Evolutionary conservation across 2,888 invertebrate species (phyloP).

Genomic region (Alviniconcha strummeri): DNA sequence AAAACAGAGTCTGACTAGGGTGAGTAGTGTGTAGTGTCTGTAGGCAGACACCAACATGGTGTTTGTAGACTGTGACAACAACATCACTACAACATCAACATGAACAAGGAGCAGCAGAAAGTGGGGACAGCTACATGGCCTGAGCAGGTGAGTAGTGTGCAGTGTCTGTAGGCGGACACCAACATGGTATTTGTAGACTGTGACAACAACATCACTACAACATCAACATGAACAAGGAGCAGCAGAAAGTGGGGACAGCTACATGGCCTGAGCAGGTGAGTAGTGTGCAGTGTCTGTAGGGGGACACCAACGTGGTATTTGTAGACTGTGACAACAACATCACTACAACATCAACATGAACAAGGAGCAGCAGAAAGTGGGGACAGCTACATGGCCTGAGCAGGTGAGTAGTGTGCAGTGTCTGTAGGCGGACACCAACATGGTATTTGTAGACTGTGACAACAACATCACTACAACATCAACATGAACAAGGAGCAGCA

Average conservation of each 20-base stretch:
- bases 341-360: no score
- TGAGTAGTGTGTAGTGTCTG: not conserved
- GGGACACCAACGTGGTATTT: not conserved
- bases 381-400: no score
- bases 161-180: not conserved
- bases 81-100: no score
- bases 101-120: no score
- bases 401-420: not conserved
- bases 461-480: no score
- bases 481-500: no score
- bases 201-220: no score
- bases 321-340: not conserved
- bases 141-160: not conserved
- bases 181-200: not conserved
- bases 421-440: not conserved
- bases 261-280: not conserved
- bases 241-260: no score
- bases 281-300: not conserved
- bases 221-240: no score
- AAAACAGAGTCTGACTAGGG: not conserved
- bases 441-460: not conserved
- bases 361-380: no score
- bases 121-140: no score
- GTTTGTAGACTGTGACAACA: not conserved
- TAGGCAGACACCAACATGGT: not conserved